Evolutionary conservation across 2,888 invertebrate species (phyloP).

Genomic region (Eupeodes luniger): DNA sequence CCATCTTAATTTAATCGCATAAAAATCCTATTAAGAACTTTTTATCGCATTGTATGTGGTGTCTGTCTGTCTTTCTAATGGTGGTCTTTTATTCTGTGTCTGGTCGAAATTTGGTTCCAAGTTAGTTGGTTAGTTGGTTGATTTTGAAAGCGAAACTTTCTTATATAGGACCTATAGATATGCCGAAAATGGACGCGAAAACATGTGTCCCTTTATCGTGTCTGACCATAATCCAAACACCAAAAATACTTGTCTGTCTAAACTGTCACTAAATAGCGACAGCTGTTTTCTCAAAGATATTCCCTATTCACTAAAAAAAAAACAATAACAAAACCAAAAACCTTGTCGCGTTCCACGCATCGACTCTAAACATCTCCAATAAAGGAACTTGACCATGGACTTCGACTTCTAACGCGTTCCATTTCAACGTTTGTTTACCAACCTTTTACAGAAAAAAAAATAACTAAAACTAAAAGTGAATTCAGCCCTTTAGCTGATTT

Average conservation of each 20-base stretch:
- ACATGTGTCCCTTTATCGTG: conserved; percentile 69
- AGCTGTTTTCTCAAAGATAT: conserved; percentile 47
- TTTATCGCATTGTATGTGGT: conserved; percentile 41
- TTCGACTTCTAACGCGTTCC: conserved; percentile 65
- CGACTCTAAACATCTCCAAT: conserved; percentile 53
- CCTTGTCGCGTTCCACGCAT: conserved; percentile 59
- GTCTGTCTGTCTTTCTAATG: conserved; percentile 13
- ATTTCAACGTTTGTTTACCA: conserved; percentile 3
- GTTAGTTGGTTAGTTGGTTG: conserved; percentile 51
- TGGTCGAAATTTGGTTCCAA: conserved; percentile 23
- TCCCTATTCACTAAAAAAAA: too few relatives aligned
- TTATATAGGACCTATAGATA: background rate
- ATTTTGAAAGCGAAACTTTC: conserved; percentile 57
- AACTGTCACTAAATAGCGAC: conserved; percentile 66
- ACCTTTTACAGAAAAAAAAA: background rate
- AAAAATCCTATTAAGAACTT: conserved; percentile 72
- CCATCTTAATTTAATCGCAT: conserved; percentile 76
- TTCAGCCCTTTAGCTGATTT: conserved; percentile 70
- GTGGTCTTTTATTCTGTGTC: conserved; percentile 34
- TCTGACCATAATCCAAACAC: conserved; percentile 55
- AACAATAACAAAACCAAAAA: background rate
- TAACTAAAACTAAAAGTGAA: conserved; percentile 13
- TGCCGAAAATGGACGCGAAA: conserved; percentile 38
- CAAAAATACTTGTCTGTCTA: conserved; percentile 46
- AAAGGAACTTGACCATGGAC: conserved; percentile 45